Evolutionary conservation across 2,888 invertebrate species (phyloP), one percentile per base, ranked within the genome.

Genomic region (Tubulanus polymorphus): DNA sequence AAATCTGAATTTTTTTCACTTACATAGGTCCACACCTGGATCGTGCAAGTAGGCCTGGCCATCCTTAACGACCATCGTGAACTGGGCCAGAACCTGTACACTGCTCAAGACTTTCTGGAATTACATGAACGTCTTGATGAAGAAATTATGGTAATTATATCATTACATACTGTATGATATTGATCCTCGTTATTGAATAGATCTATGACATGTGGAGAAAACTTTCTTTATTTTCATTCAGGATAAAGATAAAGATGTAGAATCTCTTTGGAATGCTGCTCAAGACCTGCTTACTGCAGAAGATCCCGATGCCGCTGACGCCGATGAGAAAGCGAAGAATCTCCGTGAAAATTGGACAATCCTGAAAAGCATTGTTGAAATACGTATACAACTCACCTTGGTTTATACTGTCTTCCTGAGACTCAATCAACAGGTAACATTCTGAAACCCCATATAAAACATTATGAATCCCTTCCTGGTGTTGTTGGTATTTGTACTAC

Each of bases 371-470:
- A 64, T 70, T 37, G 69, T 78, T 3, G 76, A 79, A 58, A 66
- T 68, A 56, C 71, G 90, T 55, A 83, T 89, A 56, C 85, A 86
- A 60, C 79, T 89, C 20, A 84, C 86, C 18, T 83, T 84, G 41
- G 76, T 86, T 60, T 88, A 88, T 69, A 85, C 87, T 41, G 85
- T 87, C 63, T 89, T 90, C 79, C 87, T 88, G 66, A 84, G 85
- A 69, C 84, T 85, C 61, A 86, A 87, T 23, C 84, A 85, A 57
- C 84, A 85, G 71, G 80, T 79, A 62, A 59, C 63, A 55, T 27
- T 41, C 10, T 3, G 2, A 20, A 3, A 23, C 6, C n/a, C 23
- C 46, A 18, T 15, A 45, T 20, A n/a, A 20, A 45, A n/a, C 35
- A n/a, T 35, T 35, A n/a, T 12, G 35, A 20, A 20, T 45, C 8